Evolutionary conservation across 2,113 vertebrate species (phyloP).

Genomic region (Nibea albiflora): DNA sequence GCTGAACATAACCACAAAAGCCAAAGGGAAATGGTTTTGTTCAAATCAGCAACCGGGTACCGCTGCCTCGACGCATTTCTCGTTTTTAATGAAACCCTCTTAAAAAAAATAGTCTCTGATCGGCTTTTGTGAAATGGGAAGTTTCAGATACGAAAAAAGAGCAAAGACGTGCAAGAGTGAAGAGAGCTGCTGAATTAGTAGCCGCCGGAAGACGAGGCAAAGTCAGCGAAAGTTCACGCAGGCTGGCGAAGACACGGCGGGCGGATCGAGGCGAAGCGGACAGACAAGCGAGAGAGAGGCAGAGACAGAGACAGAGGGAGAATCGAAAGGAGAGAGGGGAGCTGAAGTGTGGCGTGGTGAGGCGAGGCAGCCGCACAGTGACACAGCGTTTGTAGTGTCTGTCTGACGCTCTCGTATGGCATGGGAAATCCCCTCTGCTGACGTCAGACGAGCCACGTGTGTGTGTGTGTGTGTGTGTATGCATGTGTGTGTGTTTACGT

Average conservation of each 20-base stretch:
- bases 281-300: constrained; percentile 12
- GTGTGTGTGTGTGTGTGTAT: constrained; percentile 29
- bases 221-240: constrained; percentile 66
- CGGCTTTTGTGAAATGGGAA: neutral
- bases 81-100: neutral
- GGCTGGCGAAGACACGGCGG: constrained; percentile 17
- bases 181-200: constrained; percentile 15
- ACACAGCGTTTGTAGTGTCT: constrained; percentile 81
- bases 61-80: neutral
- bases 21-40: neutral
- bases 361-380: constrained; percentile 71
- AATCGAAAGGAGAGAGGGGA: constrained; percentile 52
- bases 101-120: neutral
- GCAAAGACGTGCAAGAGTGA: neutral
- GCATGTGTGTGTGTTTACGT: constrained; percentile 58
- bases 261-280: constrained; percentile 1
- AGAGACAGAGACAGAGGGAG: constrained; percentile 20
- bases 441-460: constrained; percentile 80
- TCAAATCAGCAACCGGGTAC: neutral
- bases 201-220: constrained; percentile 7
- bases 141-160: constrained; percentile 10
- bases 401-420: constrained; percentile 71
- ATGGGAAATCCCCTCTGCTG: constrained; percentile 79
- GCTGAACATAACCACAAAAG: constrained; percentile 20
- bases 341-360: constrained; percentile 52